Evolutionary conservation across 2,797 vertebrate species (phyloP).

Genomic region (Vireo griseus): DNA sequence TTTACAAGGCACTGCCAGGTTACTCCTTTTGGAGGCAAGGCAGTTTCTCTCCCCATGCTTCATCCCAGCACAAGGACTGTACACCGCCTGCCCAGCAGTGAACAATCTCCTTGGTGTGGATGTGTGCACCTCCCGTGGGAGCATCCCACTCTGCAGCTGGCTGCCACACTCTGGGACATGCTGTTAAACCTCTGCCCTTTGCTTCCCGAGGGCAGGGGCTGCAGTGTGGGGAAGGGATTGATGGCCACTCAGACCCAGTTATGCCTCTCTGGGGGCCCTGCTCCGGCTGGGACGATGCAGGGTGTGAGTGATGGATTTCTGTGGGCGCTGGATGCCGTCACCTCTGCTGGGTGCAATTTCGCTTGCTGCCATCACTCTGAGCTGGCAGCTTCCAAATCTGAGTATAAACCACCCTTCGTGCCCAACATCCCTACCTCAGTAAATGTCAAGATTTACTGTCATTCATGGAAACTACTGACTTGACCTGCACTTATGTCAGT

Average conservation of each 20-base stretch:
- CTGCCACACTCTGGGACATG: rapidly evolving
- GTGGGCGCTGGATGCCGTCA: not conserved
- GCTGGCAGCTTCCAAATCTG: not conserved
- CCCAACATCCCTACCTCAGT: not conserved
- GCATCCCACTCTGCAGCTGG: not conserved
- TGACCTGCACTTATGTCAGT: not conserved
- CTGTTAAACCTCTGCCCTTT: not conserved
- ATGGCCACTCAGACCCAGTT: not conserved
- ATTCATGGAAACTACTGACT: not conserved
- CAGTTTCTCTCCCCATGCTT: rapidly evolving
- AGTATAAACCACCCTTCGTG: not conserved
- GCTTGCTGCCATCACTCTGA: not conserved
- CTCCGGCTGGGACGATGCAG: not conserved
- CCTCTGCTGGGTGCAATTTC: not conserved
- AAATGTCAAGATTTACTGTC: not conserved
- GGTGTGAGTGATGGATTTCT: not conserved
- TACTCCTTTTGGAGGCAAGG: not conserved
- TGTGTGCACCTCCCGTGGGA: rapidly evolving
- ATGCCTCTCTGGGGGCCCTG: not conserved
- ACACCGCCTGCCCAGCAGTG: rapidly evolving
- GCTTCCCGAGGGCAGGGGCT: not conserved
- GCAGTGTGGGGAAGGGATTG: not conserved
- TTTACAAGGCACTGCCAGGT: rapidly evolving
- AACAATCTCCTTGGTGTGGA: not conserved
- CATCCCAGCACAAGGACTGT: not conserved